Base-by-base conservation (phyloP, 2,888 invertebrate genomes). In the Eilema depressum region DNA sequence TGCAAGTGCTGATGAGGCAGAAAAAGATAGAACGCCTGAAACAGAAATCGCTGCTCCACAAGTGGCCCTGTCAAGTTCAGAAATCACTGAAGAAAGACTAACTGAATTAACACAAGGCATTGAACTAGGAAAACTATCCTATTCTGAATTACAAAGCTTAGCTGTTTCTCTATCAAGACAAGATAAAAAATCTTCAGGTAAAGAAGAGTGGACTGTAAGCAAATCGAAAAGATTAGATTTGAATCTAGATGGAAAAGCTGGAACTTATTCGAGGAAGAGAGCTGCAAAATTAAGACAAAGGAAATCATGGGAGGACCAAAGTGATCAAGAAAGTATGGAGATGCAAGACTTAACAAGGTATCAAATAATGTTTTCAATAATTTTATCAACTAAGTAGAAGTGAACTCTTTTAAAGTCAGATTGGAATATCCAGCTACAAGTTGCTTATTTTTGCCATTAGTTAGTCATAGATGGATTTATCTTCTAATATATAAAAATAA, bases 221-320 rank as follows among this genome's bases (percentile, higher is more conserved):
- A 95, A 95, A 75, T 94, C 94, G 0, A 95, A 94, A 72, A 87
- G 95, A 68, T 81, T 94, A 74, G 95, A 95, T 76, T 80, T 95
- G 61, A 95, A 95, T 78, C 81, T 95, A 57, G 95, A 93, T 76
- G 94, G 95, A 0, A 94, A 95, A 85, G 95, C 95, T 25, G 95
- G 95, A 8, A 95, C 95, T 0, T 95, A 95, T 92, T 95, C 94
- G 88, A 92, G 93, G 69, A 94, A 93, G 77, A 87, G 94, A 41
- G 95, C 95, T 3, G 94, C 93, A 2, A 95, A 94, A 75, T 80
- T 96, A 37, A 93, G 92, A 70, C 96, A 96, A 74, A 93, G 96
- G 56, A 95, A 96, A 76, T 97, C 97, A 8, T 97, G 97, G 97
- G 97, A 97, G 77, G 97, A 97, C 75, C 96, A 96, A 75, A 96